These are phyloP conservation scores for Protodeltote pygarga DNA, from an alignment of 2,888 invertebrate genomes.

Conservation along the genomic window DNA sequence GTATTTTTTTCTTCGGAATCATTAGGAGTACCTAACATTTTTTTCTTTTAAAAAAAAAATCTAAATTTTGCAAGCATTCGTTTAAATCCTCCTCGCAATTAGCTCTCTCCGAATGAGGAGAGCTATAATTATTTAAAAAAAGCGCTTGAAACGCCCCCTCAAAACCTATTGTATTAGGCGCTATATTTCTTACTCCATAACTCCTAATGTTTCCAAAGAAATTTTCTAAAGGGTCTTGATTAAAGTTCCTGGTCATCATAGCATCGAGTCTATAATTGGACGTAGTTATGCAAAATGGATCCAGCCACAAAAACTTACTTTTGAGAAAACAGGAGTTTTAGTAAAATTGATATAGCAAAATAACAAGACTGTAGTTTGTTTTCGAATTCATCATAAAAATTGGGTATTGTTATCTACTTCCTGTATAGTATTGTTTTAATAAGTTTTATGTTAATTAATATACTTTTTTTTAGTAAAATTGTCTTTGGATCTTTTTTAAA, in stretches of 20 bases:
- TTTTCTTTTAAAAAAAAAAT: conserved; percentile 11
- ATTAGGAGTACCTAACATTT: conserved; percentile 1
- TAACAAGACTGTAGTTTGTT: conserved; percentile 5
- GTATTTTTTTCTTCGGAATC: conserved; percentile 10
- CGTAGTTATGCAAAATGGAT: too few species aligned
- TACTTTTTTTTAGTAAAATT: conserved; percentile 9
- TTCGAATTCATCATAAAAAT: conserved; percentile 1
- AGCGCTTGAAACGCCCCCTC: background rate
- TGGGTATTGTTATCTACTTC: conserved; percentile 8
- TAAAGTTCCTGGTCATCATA: conserved; percentile 40
- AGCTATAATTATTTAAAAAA: background rate
- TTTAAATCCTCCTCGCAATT: conserved; percentile 4
- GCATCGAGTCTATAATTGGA: too few species aligned
- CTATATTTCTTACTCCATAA: conserved; percentile 32
- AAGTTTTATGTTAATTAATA: conserved; percentile 9
- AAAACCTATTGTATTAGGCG: background rate
- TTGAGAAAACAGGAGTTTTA: conserved; percentile 12
- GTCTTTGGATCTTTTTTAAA: conserved; percentile 2
- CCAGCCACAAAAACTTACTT: conserved; percentile 5
- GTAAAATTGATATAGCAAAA: conserved; percentile 7
- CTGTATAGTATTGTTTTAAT: conserved; percentile 7
- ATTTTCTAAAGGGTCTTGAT: conserved; percentile 48
- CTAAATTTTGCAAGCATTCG: conserved; percentile 3
- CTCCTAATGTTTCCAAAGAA: conserved; percentile 49
- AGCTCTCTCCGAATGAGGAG: background rate